Percentiles rank a stretch among this genome's conserved stretches.
phyloP scores from a whole-genome alignment of 2,888 invertebrate genomes.

The Euplexia lucipara region DNA sequence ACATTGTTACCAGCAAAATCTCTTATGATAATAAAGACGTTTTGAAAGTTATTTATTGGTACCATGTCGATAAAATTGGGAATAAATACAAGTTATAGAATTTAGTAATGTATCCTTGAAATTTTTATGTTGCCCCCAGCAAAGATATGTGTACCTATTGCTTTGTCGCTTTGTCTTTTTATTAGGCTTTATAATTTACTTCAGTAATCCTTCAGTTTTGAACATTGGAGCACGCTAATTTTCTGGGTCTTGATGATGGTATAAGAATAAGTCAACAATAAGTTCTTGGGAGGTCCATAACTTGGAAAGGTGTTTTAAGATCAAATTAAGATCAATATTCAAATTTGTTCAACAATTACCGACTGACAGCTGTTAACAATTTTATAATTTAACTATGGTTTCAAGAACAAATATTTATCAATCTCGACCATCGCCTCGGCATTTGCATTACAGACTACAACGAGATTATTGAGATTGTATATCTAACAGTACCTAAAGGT shows the following conservation, averaged over 20 bases:
- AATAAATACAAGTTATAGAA: constrained; percentile 29
- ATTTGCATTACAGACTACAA: constrained; percentile 36
- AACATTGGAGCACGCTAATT: not conserved
- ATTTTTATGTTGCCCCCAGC: not conserved
- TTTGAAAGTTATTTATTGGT: constrained; percentile 56
- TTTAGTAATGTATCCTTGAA: not conserved
- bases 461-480: constrained; percentile 56
- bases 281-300: constrained; percentile 16
- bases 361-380: constrained; percentile 44
- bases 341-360: constrained; percentile 40
- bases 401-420: constrained; percentile 62
- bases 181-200: not conserved
- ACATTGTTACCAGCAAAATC: constrained; percentile 72
- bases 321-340: constrained; percentile 50
- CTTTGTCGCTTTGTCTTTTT: not conserved
- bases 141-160: not conserved
- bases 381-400: constrained; percentile 51
- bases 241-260: too few relatives aligned
- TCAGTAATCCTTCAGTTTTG: not conserved
- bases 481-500: constrained; percentile 46
- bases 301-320: constrained; percentile 22
- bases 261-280: too few relatives aligned
- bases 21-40: constrained; percentile 73
- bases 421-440: constrained; percentile 58
- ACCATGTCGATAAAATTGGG: constrained; percentile 22